phyloP scores from a whole-genome alignment of 2,888 invertebrate genomes.

The Lacanobia wlatinum region DNA sequence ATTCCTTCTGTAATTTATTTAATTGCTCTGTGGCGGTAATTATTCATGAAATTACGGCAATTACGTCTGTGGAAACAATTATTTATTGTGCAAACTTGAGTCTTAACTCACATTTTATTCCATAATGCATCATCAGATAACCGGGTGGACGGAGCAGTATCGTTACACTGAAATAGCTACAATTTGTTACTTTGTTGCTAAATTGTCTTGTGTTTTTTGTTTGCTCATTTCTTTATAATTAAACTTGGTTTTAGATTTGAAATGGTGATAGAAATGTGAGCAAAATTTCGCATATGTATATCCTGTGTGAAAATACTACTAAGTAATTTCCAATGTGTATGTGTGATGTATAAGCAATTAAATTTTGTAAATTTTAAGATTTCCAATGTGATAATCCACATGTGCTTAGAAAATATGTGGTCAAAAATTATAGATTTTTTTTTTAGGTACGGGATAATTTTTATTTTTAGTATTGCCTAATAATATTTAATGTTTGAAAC shows the following conservation, averaged over 20 bases:
- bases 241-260: constrained; percentile 5
- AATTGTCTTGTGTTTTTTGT: constrained; percentile 37
- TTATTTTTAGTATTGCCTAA: too few species aligned
- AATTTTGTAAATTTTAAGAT: too few species aligned
- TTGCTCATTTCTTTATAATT: constrained; percentile 19
- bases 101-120: constrained; percentile 90
- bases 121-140: constrained; percentile 87
- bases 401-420: too few species aligned
- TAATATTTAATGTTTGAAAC: neutral
- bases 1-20: constrained; percentile 90
- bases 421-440: too few species aligned
- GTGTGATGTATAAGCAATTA: too few species aligned
- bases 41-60: constrained; percentile 91
- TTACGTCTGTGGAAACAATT: constrained; percentile 90
- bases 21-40: constrained; percentile 90
- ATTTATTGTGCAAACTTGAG: constrained; percentile 90
- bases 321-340: neutral
- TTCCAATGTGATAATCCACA: too few species aligned
- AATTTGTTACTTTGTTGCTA: constrained; percentile 50
- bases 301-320: neutral
- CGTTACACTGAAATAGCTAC: constrained; percentile 60
- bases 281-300: neutral
- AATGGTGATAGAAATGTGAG: neutral
- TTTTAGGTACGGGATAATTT: too few species aligned
- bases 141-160: constrained; percentile 76